Evolutionary conservation across 1,140 invertebrate species (phyloP).

Genomic region (Coelopa frigida): DNA sequence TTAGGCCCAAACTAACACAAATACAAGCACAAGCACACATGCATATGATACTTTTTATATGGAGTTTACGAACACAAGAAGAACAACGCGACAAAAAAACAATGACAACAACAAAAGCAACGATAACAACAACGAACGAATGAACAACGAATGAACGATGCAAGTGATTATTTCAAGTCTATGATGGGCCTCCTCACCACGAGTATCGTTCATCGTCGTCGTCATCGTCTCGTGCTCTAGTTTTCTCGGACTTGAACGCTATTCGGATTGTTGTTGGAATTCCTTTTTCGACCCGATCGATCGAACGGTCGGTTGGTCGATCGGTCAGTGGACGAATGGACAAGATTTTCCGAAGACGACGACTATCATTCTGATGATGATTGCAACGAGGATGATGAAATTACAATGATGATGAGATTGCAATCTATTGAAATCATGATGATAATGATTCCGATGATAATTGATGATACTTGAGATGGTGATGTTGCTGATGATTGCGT

Average conservation of each 20-base stretch:
- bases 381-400: too few species aligned
- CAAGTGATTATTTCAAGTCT: not conserved
- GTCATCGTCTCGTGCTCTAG: not conserved
- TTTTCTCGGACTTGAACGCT: not conserved
- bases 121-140: not conserved
- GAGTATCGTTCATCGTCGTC: not conserved
- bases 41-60: not conserved
- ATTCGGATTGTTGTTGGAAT: conserved; percentile 8
- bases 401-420: too few species aligned
- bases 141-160: not conserved
- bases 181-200: too few species aligned
- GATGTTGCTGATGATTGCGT: too few species aligned
- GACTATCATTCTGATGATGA: too few species aligned
- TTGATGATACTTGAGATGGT: too few species aligned
- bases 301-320: not conserved
- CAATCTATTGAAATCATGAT: too few species aligned
- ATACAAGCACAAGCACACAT: not conserved
- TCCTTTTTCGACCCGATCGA: not conserved
- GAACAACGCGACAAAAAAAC: not conserved
- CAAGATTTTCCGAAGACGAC: too few species aligned
- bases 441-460: too few species aligned
- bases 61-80: not conserved
- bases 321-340: not conserved
- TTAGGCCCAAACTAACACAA: not conserved
- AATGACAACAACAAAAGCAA: not conserved